These are phyloP conservation scores for Lacanobia oleracea DNA, from an alignment of 2,888 invertebrate genomes.

Conservation along the genomic window DNA sequence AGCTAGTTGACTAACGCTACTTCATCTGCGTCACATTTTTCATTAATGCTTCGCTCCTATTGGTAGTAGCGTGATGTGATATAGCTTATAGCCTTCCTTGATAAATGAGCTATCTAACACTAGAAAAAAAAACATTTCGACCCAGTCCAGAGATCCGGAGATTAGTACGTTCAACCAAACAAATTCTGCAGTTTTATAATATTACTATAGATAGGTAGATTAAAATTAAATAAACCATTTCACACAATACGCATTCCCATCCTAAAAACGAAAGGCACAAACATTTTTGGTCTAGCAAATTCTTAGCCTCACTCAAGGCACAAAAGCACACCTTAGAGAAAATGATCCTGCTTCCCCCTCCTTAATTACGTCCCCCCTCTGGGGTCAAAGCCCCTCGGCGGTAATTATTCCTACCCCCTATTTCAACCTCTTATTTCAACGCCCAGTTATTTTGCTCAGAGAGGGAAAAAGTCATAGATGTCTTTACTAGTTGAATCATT, in stretches of 20 bases:
- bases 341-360: constrained; percentile 69
- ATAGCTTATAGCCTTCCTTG: no score
- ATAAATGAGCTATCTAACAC: no score
- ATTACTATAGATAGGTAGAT: no score
- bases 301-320: constrained; percentile 43
- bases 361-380: constrained; percentile 78
- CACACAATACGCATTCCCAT: background rate
- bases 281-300: constrained; percentile 43
- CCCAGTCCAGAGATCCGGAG: no score
- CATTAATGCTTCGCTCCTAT: no score
- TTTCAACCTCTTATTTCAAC: constrained; percentile 60
- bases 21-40: no score
- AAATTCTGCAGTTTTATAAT: no score
- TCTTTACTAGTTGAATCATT: constrained; percentile 59
- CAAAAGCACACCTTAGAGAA: constrained; percentile 72
- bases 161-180: no score
- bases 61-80: no score
- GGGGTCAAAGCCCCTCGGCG: constrained; percentile 69
- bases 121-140: no score
- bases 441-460: constrained; percentile 61
- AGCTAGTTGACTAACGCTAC: no score
- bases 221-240: background rate
- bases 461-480: constrained; percentile 72
- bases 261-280: constrained; percentile 2
- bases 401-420: constrained; percentile 80